These are phyloP conservation scores for Syrista parreyssii DNA, from an alignment of 2,888 invertebrate species.

Conservation along the genomic window DNA sequence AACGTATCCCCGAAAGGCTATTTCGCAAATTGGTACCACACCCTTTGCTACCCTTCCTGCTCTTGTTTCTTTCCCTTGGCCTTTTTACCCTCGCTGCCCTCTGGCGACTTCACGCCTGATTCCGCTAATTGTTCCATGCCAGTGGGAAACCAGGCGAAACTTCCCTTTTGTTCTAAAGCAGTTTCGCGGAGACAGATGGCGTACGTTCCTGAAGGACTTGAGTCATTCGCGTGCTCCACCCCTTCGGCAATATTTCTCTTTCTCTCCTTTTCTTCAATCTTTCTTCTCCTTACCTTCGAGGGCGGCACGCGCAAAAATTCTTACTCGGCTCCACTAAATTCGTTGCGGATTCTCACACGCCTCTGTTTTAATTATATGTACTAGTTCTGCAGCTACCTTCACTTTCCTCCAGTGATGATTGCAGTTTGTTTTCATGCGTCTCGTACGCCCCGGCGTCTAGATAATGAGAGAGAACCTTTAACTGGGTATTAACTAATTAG, in stretches of 20 bases:
- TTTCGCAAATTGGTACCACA: slow-evolving; percentile 58
- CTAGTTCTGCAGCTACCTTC: background rate
- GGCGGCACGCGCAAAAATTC: slow-evolving; percentile 18
- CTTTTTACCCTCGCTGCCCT: slow-evolving; percentile 20
- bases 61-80: background rate
- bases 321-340: slow-evolving; percentile 26
- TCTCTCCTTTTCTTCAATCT: background rate
- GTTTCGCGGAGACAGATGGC: slow-evolving; percentile 41
- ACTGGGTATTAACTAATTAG: slow-evolving; percentile 50
- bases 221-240: slow-evolving; percentile 34
- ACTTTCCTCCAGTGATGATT: background rate
- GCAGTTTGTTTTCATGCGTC: background rate
- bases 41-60: slow-evolving; percentile 44
- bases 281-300: background rate
- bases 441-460: slow-evolving; percentile 13
- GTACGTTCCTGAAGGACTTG: slow-evolving; percentile 19
- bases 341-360: slow-evolving; percentile 20
- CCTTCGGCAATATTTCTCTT: slow-evolving; percentile 22
- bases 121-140: slow-evolving; percentile 44
- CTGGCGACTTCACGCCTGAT: slow-evolving; percentile 49
- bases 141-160: background rate
- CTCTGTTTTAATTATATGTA: background rate
- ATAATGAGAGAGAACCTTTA: slow-evolving; percentile 23
- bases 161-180: background rate
- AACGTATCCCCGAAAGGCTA: slow-evolving; percentile 21